A percentile compares a stretch with the other conserved stretches of the same genome.
These are phyloP conservation scores for Panagrolaimus sp. DNA, from an alignment of 1,140 invertebrate species.

Conservation along the genomic window DNA sequence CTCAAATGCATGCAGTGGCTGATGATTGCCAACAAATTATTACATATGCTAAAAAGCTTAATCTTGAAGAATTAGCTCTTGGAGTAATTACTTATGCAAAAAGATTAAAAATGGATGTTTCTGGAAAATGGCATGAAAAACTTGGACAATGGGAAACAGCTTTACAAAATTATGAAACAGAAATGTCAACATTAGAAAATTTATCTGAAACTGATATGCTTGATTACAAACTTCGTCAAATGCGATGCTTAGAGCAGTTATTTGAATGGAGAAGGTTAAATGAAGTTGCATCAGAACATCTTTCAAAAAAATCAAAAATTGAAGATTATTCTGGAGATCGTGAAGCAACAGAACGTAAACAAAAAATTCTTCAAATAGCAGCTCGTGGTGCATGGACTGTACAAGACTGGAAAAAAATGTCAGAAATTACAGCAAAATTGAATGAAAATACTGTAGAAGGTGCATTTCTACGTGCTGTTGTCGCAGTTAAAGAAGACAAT, in stretches of 20 bases:
- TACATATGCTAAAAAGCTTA: slow-evolving; percentile 81
- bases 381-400: slow-evolving; percentile 90
- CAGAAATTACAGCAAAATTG: slow-evolving; percentile 68
- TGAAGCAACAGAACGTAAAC: slow-evolving; percentile 29
- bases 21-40: slow-evolving; percentile 47
- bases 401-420: slow-evolving; percentile 74
- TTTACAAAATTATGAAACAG: slow-evolving; percentile 71
- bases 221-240: slow-evolving; percentile 80
- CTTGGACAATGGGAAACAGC: slow-evolving; percentile 97
- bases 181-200: slow-evolving; percentile 47
- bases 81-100: slow-evolving; percentile 64
- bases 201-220: slow-evolving; percentile 46
- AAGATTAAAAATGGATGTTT: background rate
- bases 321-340: slow-evolving; percentile 13
- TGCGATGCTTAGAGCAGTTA: slow-evolving; percentile 91
- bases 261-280: slow-evolving; percentile 77
- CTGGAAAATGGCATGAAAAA: slow-evolving; percentile 94
- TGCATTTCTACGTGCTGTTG: slow-evolving; percentile 87
- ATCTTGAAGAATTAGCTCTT: slow-evolving; percentile 92
- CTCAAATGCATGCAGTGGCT: background rate
- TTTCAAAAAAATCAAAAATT: background rate
- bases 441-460: slow-evolving; percentile 84
- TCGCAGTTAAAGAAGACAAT: slow-evolving; percentile 79
- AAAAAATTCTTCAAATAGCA: slow-evolving; percentile 80
- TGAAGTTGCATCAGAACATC: slow-evolving; percentile 26